Conservation (phyloP, 2,888 invertebrate genomes). For the Phragmatobia fuliginosa region DNA sequence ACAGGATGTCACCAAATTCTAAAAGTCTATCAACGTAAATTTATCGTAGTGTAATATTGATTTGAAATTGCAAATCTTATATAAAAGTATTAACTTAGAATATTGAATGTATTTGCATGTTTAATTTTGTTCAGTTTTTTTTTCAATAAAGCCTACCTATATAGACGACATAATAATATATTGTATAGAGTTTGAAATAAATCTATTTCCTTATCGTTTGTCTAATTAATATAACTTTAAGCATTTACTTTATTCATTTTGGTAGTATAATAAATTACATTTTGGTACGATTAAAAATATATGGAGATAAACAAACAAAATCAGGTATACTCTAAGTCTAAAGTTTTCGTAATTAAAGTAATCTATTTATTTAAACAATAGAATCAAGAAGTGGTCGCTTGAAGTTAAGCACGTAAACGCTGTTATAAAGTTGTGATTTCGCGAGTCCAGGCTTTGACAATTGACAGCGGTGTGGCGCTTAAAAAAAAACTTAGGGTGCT, state of each 20-base stretch:
- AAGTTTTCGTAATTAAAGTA: background rate
- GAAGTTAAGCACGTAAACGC: slow-evolving; percentile 63
- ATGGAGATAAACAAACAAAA: background rate
- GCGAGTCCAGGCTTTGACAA: slow-evolving; percentile 35
- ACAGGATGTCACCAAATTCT: background rate
- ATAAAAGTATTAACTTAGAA: background rate
- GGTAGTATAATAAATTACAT: background rate
- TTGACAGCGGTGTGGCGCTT: slow-evolving; percentile 44
- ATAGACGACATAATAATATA: background rate
- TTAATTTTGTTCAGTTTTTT: background rate
- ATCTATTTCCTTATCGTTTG: background rate
- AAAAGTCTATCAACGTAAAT: background rate
- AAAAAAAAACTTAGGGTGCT: slow-evolving; percentile 22
- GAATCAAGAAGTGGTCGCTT: slow-evolving; percentile 37
- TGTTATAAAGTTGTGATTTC: slow-evolving; percentile 53
- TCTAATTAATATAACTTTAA: background rate
- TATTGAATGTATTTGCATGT: background rate
- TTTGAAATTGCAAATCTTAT: background rate
- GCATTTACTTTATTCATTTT: background rate
- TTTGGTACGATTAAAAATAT: background rate
- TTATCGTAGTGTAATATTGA: background rate
- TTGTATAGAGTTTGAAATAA: background rate
- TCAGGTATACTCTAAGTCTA: background rate
- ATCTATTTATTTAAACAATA: slow-evolving; percentile 14
- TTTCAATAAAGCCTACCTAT: background rate